phyloP scores from a whole-genome alignment of 2,113 vertebrate genomes.

The Glaucomys volans region DNA sequence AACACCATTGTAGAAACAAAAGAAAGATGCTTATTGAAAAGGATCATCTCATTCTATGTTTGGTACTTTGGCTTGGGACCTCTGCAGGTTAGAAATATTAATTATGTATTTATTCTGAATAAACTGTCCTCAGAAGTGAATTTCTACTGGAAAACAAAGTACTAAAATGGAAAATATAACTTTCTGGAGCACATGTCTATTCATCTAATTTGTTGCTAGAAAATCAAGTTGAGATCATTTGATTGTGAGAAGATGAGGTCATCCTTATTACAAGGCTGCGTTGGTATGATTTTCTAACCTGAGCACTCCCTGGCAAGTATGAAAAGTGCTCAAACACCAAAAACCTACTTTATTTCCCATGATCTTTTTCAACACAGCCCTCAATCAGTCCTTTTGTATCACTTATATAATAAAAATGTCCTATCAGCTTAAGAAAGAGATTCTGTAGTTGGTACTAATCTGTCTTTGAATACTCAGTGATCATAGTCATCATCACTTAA shows the following conservation, averaged over 20 bases:
- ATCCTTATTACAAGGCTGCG: neutral
- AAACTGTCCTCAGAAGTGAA: neutral
- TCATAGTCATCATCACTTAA: neutral
- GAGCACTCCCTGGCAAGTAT: neutral
- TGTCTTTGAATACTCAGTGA: slow-evolving; percentile 4
- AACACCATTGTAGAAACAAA: neutral
- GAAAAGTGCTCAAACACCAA: neutral
- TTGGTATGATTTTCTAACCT: neutral
- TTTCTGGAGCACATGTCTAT: neutral
- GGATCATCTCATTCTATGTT: neutral
- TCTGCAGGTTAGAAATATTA: neutral
- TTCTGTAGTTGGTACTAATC: neutral
- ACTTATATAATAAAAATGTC: neutral
- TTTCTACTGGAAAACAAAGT: slow-evolving; percentile 3
- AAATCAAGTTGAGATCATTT: neutral
- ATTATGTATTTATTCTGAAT: neutral
- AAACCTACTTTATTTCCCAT: neutral
- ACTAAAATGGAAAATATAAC: slow-evolving; percentile 38
- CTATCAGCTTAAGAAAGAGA: neutral
- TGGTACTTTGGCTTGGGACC: neutral
- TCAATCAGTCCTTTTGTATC: neutral
- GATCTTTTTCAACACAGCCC: neutral
- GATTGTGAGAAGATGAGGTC: neutral
- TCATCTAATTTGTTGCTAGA: neutral
- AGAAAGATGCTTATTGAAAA: slow-evolving; percentile 1